Evolutionary conservation across 2,888 invertebrate genomes (phyloP), one percentile per base, ranked within the genome.

Genomic region (Zonitis immaculata): DNA sequence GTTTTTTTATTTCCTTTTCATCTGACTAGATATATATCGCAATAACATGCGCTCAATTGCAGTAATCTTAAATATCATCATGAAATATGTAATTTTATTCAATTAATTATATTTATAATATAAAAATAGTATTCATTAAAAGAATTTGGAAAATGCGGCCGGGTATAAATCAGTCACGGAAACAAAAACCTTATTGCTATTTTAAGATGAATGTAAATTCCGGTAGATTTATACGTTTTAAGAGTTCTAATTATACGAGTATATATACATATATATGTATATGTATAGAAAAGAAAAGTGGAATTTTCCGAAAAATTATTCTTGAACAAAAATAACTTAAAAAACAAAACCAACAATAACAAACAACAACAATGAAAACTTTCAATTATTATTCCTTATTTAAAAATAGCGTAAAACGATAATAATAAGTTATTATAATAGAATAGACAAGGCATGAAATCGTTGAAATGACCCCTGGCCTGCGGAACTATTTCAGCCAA

Each of bases 41-140:
- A 68, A 66, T 62, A 39, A 58, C 56, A 57, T 65, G 66, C 58
- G 59, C 66, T 64, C 66, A 64, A 65, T 66, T 66, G 60, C 67
- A 58, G 58, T 57, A 54, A 53, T 62, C 58, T 66, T 66, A 62
- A 66, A 66, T 66, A 66, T 65, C 64, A 53, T 49, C 27, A 8
- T 18, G n/a, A 26, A 22, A 22, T 5, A 22, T 22, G 22, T 22
- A 22, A 22, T 4, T 22, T 22, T 4, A 22, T 4, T 4, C 22
- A 22, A 5, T 22, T 22, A 3, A 22, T 4, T 22, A 22, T 22
- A 22, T 4, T 4, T 22, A 4, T 5, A 5, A 22, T 22, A 22
- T 22, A 22, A 22, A 22, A 22, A 22, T 22, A 30, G 12, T 2
- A 27, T 27, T 16, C 16, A 35, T 35, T 18, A 35, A 18, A 35